These are phyloP conservation scores for Cydia splendana DNA, from an alignment of 1,140 invertebrate species.

Conservation along the genomic window DNA sequence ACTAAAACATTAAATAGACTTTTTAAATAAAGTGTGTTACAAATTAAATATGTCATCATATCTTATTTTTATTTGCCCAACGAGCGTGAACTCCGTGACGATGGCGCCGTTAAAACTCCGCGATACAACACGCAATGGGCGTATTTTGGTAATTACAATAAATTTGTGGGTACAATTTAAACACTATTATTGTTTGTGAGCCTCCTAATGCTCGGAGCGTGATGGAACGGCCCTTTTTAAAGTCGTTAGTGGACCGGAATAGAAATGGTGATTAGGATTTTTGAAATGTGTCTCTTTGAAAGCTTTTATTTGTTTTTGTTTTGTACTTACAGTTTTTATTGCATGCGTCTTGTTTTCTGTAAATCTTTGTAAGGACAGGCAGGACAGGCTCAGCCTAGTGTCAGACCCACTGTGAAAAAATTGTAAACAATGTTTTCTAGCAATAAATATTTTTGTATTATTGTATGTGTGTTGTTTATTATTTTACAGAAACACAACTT, in stretches of 20 bases:
- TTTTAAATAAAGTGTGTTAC: background rate
- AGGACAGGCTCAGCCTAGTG: too few relatives aligned
- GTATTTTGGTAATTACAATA: constrained; percentile 56
- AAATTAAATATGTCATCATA: background rate
- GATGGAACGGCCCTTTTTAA: constrained; percentile 53
- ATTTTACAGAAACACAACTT: too few relatives aligned
- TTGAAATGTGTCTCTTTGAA: background rate
- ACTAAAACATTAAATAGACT: too few relatives aligned
- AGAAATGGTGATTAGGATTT: constrained; percentile 5
- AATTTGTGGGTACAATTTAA: constrained; percentile 52
- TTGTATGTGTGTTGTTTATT: background rate
- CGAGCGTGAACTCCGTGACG: background rate
- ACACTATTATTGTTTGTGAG: constrained; percentile 51
- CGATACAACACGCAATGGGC: constrained; percentile 49
- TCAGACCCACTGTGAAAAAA: too few relatives aligned
- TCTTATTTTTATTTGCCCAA: background rate
- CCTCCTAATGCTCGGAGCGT: constrained; percentile 55
- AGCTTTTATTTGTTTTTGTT: constrained; percentile 15
- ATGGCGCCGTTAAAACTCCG: background rate
- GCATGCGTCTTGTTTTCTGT: too few relatives aligned
- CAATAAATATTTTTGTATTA: too few relatives aligned
- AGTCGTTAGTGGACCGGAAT: constrained; percentile 44
- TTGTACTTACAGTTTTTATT: background rate
- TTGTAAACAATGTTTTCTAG: too few relatives aligned
- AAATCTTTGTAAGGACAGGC: too few relatives aligned